Evolutionary conservation across 2,113 vertebrate species (phyloP).

Genomic region (Mormyrus lacerda): DNA sequence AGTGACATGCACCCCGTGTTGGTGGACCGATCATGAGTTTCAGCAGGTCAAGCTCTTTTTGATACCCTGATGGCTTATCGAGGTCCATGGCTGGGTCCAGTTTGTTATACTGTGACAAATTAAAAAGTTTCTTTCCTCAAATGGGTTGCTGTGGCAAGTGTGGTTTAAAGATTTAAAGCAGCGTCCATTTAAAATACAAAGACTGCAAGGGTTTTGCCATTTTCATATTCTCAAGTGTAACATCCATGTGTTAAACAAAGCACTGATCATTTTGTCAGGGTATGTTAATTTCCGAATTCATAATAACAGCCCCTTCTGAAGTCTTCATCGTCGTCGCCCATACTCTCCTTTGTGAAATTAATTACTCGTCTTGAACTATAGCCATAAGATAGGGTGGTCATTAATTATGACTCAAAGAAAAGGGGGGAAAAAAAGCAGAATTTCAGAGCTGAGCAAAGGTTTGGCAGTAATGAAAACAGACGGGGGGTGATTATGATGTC

Average conservation of each 20-base stretch:
- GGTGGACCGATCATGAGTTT: not conserved
- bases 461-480: conserved; percentile 35
- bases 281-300: not conserved
- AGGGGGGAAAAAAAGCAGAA: not conserved
- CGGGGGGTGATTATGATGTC: conserved; percentile 36
- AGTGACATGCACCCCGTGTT: not conserved
- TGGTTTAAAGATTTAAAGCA: not conserved
- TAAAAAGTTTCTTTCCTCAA: not conserved
- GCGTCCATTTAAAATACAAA: not conserved
- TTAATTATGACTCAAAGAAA: conserved; percentile 5
- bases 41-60: not conserved
- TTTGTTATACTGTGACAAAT: not conserved
- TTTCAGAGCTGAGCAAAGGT: conserved; percentile 18
- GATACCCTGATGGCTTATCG: not conserved
- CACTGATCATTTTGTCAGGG: not conserved
- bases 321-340: not conserved
- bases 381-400: not conserved
- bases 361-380: not conserved
- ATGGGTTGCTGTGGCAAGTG: not conserved
- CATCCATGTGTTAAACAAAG: not conserved
- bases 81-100: not conserved
- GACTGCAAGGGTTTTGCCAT: not conserved
- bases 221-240: not conserved
- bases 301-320: not conserved
- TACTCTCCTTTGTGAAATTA: conserved; percentile 1